phyloP scores from a whole-genome alignment of 2,797 vertebrate genomes.

The Rhodeus uyekii region DNA sequence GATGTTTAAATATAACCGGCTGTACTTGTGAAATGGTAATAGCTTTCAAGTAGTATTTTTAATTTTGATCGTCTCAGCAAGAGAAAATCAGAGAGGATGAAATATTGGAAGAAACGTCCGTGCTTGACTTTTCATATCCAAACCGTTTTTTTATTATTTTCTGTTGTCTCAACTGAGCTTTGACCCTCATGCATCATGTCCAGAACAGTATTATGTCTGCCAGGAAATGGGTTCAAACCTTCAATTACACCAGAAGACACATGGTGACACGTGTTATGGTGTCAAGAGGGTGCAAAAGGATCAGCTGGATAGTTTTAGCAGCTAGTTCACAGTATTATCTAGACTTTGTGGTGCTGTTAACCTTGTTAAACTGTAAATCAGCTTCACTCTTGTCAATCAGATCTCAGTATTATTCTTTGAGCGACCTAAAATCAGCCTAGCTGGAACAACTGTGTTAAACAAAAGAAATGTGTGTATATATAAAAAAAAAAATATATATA shows the following conservation, averaged over 20 bases:
- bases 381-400: slow-evolving; percentile 45
- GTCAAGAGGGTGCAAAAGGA: slow-evolving; percentile 28
- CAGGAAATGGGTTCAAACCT: neutral
- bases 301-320: slow-evolving; percentile 38
- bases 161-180: neutral
- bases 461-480: too few relatives aligned
- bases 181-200: neutral
- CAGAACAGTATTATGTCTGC: neutral
- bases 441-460: neutral
- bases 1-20: slow-evolving; percentile 31
- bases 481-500: too few relatives aligned
- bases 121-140: neutral
- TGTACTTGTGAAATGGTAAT: slow-evolving; percentile 46
- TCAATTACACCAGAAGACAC: slow-evolving; percentile 41
- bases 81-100: neutral
- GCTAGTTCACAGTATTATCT: slow-evolving; percentile 13
- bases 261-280: slow-evolving; percentile 56
- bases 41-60: slow-evolving; percentile 43
- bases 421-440: neutral
- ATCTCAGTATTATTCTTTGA: neutral
- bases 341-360: slow-evolving; percentile 61
- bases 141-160: neutral
- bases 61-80: slow-evolving; percentile 17
- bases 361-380: slow-evolving; percentile 65
- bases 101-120: neutral